Percentiles rank a stretch among this genome's conserved stretches.
Conservation (phyloP, 2,797 vertebrate species). For the Macropus fuliginosus region DNA sequence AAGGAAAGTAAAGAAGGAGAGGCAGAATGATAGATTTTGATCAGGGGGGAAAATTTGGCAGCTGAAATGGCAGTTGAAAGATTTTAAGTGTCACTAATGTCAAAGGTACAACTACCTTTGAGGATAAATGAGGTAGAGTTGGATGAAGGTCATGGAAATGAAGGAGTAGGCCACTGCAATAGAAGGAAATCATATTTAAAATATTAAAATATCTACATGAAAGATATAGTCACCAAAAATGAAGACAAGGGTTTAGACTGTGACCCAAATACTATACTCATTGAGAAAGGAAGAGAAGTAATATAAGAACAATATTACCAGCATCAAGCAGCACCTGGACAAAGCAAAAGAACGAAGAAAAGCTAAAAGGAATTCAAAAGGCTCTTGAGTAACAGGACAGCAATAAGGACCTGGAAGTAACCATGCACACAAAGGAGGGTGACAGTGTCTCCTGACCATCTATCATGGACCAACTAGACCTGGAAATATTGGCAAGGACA, state of each 20-base stretch:
- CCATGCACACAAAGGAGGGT: neutral
- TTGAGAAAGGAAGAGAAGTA: neutral
- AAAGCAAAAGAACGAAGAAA: neutral
- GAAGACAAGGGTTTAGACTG: neutral
- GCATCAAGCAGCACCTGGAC: neutral
- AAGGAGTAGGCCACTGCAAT: neutral
- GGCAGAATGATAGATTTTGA: neutral
- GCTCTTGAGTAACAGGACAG: neutral
- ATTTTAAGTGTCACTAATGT: neutral
- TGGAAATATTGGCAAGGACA: neutral
- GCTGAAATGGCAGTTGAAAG: neutral
- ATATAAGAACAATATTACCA: neutral
- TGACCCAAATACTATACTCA: neutral
- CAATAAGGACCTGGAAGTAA: neutral
- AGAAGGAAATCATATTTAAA: neutral
- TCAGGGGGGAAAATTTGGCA: neutral
- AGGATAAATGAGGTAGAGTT: neutral
- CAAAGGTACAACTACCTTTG: neutral
- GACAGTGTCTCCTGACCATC: neutral
- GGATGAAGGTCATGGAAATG: neutral
- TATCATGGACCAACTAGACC: neutral
- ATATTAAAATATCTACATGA: neutral
- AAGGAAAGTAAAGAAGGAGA: neutral
- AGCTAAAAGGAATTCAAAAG: neutral
- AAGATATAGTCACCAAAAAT: neutral